phyloP scores from a whole-genome alignment of 2,888 invertebrate genomes.

The Cephus pygmeus region DNA sequence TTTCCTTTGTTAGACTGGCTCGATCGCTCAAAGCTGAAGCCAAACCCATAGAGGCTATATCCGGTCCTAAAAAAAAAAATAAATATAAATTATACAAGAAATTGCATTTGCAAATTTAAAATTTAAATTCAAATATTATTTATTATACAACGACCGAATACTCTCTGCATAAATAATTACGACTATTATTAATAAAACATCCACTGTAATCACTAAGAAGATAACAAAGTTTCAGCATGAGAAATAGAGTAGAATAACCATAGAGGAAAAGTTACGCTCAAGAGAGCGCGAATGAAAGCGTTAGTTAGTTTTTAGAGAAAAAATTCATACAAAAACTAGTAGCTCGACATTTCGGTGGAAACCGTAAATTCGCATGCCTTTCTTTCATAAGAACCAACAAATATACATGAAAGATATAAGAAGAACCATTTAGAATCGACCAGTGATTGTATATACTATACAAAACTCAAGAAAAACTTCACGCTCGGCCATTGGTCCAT shows the following conservation, averaged over 20 bases:
- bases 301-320: background rate
- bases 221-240: background rate
- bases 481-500: background rate
- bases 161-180: background rate
- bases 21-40: conserved; percentile 69
- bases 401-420: background rate
- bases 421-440: background rate
- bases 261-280: background rate
- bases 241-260: background rate
- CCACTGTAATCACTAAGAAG: conserved; percentile 12
- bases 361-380: background rate
- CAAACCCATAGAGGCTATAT: conserved; percentile 83
- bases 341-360: background rate
- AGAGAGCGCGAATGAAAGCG: background rate
- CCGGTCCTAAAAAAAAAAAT: conserved; percentile 69
- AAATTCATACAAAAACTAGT: background rate
- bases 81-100: background rate
- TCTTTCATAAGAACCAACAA: background rate
- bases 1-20: conserved; percentile 36
- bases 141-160: background rate
- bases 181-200: background rate
- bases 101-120: background rate
- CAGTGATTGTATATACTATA: background rate
- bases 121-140: background rate
- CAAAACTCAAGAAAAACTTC: background rate